Base-by-base conservation (phyloP, 2,888 invertebrate genomes). In the Melieria omissa region DNA sequence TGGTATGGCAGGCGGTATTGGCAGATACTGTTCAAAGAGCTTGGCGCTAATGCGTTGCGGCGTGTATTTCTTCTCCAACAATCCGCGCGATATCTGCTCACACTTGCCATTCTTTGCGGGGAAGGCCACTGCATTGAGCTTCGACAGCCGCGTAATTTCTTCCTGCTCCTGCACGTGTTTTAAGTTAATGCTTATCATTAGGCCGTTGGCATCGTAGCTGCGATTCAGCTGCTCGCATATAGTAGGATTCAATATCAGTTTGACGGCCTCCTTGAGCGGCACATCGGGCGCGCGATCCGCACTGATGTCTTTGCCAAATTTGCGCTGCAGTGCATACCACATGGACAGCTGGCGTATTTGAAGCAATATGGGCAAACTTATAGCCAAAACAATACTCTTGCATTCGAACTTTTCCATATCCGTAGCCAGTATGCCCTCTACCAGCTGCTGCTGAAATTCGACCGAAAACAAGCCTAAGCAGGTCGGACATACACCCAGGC, bases 241-340 rank as follows among this genome's bases (percentile, higher is more conserved):
- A 68, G 87, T 86, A 0, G 89, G 88, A 66, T 92, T 91, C 67
- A 92, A 89, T 10, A 91, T 89, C 88, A 92, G 91, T 85, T 95
- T 95, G 90, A 94, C 95, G 0, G 92, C 92, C 83, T 95, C 94
- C 82, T 96, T 96, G 0, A 93, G 83, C 0, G 91, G 88, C 16
- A 90, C 89, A 80, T 90, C 85, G 0, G 85, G 84, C 1, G 83
- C 75, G 60, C 74, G 81, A 60, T 77, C 81, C 54, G 75, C 75
- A 78, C 88, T 87, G 67, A 89, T 89, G 82, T 68, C 81, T 0
- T 82, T 80, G 0, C 90, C 88, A 79, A 91, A 91, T 74, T 89
- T 88, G 0, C 90, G 87, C 10, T 87, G 84, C 12, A 95, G 81
- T 7, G 88, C 88, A 66, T 92, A 85, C 79, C 90, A 88, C 77